A percentile compares a stretch with the other conserved stretches of the same genome.
Evolutionary conservation across 2,888 invertebrate genomes (phyloP).

Genomic region (Cephus nigrinus): DNA sequence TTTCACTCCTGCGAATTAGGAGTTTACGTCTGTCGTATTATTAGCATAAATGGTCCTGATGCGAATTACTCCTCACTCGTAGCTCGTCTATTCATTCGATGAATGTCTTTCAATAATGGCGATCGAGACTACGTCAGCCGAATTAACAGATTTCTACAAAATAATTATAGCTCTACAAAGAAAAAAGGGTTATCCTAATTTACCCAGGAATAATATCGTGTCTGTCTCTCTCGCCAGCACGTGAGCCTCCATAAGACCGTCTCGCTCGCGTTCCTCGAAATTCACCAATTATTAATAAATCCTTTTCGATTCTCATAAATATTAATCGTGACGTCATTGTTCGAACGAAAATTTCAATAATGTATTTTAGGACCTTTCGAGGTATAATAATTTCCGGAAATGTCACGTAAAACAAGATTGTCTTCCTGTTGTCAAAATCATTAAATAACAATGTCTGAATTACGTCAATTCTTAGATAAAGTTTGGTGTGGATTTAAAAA

Average conservation of each 20-base stretch:
- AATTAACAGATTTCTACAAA: background rate
- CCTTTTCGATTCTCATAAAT: background rate
- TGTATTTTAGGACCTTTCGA: background rate
- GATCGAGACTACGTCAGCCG: background rate
- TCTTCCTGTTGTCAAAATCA: background rate
- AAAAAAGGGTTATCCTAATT: background rate
- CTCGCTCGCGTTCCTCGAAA: too few relatives aligned
- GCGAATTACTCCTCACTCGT: background rate
- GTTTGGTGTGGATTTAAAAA: too few relatives aligned
- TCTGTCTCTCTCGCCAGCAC: background rate
- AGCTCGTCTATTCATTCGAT: background rate
- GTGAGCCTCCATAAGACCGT: conserved; percentile 3
- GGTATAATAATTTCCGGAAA: background rate
- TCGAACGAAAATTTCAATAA: background rate
- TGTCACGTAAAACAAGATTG: background rate
- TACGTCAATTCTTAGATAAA: background rate
- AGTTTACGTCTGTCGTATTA: background rate
- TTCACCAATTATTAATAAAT: background rate
- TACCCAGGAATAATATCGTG: background rate
- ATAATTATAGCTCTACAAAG: background rate
- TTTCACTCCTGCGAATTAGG: background rate
- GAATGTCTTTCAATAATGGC: conserved; percentile 5
- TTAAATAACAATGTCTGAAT: background rate
- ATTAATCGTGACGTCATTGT: background rate
- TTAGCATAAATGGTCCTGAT: background rate